phyloP scores from a whole-genome alignment of 2,113 vertebrate species.

The Dendrocopos noguchii region DNA sequence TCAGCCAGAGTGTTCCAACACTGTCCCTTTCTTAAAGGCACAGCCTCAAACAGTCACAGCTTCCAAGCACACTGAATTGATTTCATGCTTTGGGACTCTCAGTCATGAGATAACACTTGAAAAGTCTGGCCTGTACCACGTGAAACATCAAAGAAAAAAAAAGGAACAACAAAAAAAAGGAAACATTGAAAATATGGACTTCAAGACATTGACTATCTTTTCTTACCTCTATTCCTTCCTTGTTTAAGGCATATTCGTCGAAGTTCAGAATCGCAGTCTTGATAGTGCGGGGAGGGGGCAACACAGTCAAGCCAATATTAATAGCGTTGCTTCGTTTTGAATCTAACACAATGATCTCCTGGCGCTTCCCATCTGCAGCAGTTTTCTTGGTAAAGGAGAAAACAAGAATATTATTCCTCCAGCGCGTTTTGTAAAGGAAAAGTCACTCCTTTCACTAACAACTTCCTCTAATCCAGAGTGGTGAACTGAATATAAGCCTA shows the following conservation, averaged over 20 bases:
- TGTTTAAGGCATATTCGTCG: slow-evolving; percentile 98
- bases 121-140: not conserved
- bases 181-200: not conserved
- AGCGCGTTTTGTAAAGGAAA: not conserved
- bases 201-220: not conserved
- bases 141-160: not conserved
- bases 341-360: slow-evolving; percentile 95
- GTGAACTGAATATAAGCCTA: not conserved
- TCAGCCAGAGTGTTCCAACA: too few species aligned
- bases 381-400: slow-evolving; percentile 85
- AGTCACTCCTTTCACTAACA: not conserved
- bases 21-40: too few species aligned
- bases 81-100: not conserved
- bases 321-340: slow-evolving; percentile 97
- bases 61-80: not conserved
- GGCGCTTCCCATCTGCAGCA: slow-evolving; percentile 94
- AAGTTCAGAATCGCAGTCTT: slow-evolving; percentile 99
- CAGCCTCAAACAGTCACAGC: too few species aligned
- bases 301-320: slow-evolving; percentile 96
- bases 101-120: not conserved
- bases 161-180: not conserved
- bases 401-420: slow-evolving; percentile 33
- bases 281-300: slow-evolving; percentile 96
- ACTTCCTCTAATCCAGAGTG: not conserved
- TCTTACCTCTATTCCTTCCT: slow-evolving; percentile 97